phyloP scores from a whole-genome alignment of 2,888 invertebrate genomes.

The Eledone cirrhosa region DNA sequence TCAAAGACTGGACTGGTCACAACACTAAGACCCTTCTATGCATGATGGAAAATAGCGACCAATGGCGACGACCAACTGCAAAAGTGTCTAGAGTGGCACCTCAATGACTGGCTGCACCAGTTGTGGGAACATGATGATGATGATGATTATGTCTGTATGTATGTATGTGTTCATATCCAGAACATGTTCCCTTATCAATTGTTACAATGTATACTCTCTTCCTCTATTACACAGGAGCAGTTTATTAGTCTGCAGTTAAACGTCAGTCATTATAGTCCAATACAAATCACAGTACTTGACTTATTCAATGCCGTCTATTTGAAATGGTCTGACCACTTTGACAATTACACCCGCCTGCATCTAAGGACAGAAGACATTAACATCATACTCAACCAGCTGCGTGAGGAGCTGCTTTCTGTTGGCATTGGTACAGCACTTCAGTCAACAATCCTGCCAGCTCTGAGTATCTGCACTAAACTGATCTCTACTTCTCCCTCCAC shows the following conservation, averaged over 20 bases:
- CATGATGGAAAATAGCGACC: no score
- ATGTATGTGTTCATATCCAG: no score
- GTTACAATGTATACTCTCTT: background rate
- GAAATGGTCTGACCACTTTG: constrained; percentile 24
- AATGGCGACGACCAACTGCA: no score
- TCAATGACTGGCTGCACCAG: no score
- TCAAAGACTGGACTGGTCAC: no score
- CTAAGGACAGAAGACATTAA: constrained; percentile 16
- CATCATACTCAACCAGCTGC: background rate
- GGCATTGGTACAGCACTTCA: background rate
- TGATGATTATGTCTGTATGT: no score
- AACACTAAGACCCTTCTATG: no score
- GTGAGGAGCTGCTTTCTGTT: constrained; percentile 3
- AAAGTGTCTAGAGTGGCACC: no score
- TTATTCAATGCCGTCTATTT: constrained; percentile 17
- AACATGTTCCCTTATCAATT: no score
- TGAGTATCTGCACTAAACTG: constrained; percentile 16
- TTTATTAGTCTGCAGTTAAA: constrained; percentile 20
- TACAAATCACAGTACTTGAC: constrained; percentile 19
- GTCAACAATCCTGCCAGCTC: constrained; percentile 9
- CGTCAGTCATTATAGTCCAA: background rate
- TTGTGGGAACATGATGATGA: no score
- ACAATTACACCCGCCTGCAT: background rate
- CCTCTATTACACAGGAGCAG: background rate
- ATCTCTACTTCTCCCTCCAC: background rate